Conservation (phyloP, 2,888 invertebrate species). For the Caenorhabditis doughertyi region DNA sequence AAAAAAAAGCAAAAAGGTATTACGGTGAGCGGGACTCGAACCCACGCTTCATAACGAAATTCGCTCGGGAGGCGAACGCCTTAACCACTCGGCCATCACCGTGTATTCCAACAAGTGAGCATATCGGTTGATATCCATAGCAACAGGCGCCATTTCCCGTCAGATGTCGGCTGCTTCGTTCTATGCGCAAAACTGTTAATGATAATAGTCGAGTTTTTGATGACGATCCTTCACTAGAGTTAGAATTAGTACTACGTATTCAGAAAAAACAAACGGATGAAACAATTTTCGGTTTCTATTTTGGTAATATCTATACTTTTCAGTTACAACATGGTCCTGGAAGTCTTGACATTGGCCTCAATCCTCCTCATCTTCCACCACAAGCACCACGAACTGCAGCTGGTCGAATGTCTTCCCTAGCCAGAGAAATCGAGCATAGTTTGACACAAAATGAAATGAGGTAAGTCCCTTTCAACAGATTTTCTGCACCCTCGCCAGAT, state of each 20-base stretch:
- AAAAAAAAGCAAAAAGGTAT: neutral
- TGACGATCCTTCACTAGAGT: too few relatives aligned
- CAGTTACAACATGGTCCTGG: constrained; percentile 41
- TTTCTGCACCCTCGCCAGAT: constrained; percentile 3
- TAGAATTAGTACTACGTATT: too few relatives aligned
- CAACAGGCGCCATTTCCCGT: too few relatives aligned
- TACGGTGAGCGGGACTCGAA: neutral
- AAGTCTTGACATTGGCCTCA: constrained; percentile 26
- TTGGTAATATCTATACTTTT: neutral
- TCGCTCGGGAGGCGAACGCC: neutral
- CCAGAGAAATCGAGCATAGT: constrained; percentile 25
- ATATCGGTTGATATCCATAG: neutral
- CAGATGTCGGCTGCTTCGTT: neutral
- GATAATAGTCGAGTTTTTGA: too few relatives aligned
- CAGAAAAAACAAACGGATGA: too few relatives aligned
- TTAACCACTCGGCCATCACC: neutral
- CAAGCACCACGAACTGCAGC: neutral
- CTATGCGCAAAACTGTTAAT: constrained; percentile 41
- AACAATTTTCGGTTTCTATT: too few relatives aligned
- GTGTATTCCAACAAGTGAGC: too few relatives aligned
- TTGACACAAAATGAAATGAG: neutral
- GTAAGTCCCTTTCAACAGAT: neutral
- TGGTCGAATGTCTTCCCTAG: constrained; percentile 19
- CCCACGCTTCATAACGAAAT: neutral
- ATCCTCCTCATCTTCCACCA: neutral